Evolutionary conservation across 1,140 invertebrate genomes (phyloP).

Genomic region (Rhopalosiphum padi): DNA sequence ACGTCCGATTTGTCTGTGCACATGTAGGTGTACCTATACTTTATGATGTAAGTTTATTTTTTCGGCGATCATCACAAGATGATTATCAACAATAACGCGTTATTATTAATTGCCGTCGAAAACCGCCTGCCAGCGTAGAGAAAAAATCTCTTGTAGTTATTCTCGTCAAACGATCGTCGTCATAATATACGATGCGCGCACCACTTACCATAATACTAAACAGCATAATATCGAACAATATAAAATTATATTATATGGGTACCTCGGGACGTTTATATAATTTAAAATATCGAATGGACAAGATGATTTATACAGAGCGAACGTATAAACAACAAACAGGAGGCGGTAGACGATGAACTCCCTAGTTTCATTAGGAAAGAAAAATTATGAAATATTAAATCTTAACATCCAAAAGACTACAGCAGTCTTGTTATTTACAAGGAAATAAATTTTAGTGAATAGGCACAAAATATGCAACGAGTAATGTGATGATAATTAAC

Average conservation of each 20-base stretch:
- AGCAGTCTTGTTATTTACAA: neutral
- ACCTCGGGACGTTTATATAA: neutral
- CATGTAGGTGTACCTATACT: neutral
- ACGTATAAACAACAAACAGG: neutral
- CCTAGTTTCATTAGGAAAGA: no score
- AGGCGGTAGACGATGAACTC: neutral
- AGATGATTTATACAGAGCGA: neutral
- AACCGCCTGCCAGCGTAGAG: neutral
- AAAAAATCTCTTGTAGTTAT: neutral
- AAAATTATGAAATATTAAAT: neutral
- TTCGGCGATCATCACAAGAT: neutral
- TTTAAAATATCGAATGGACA: neutral
- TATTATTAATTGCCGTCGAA: conserved; percentile 21
- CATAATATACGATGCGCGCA: neutral
- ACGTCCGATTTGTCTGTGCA: neutral
- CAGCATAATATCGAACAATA: neutral
- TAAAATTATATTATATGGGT: neutral
- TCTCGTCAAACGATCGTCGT: neutral
- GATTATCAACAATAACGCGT: neutral
- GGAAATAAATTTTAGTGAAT: neutral
- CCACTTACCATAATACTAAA: neutral
- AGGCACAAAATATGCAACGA: neutral
- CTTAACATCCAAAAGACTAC: neutral
- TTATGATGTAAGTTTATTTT: neutral
- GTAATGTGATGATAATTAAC: neutral